A percentile compares a stretch with the other conserved stretches of the same genome.
Evolutionary conservation across 2,888 invertebrate species (phyloP).

Genomic region (Junonia oenone): DNA sequence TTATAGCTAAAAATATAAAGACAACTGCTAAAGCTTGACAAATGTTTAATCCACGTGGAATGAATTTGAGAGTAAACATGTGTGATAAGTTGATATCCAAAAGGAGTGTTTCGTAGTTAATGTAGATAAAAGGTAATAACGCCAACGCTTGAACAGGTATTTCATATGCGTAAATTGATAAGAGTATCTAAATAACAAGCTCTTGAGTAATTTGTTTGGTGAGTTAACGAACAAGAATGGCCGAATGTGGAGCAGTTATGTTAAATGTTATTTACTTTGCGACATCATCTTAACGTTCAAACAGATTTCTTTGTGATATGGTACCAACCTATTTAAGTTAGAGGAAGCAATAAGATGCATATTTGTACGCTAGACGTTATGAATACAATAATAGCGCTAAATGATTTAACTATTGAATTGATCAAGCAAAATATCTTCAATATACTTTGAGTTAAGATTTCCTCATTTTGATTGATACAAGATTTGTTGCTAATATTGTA

Average conservation of each 20-base stretch:
- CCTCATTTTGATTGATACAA: neutral
- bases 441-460: neutral
- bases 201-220: conserved; percentile 10
- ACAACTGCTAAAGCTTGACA: too few relatives aligned
- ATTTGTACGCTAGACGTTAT: too few relatives aligned
- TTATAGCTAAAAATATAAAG: conserved; percentile 41
- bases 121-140: conserved; percentile 24
- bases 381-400: too few relatives aligned
- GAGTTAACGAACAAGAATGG: conserved; percentile 4
- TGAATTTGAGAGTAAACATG: neutral
- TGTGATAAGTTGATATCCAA: conserved; percentile 12
- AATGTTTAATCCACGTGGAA: neutral
- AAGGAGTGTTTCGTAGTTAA: conserved; percentile 21
- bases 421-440: too few relatives aligned
- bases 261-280: conserved; percentile 1
- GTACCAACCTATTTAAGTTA: too few relatives aligned
- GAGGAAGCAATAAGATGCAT: too few relatives aligned
- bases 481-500: neutral
- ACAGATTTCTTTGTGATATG: too few relatives aligned
- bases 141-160: conserved; percentile 19
- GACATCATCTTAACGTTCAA: neutral
- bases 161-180: conserved; percentile 19
- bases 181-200: conserved; percentile 11
- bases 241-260: conserved; percentile 6
- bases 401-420: too few relatives aligned